A percentile compares a stretch with the other conserved stretches of the same genome.
phyloP scores from a whole-genome alignment of 2,888 invertebrate genomes.

The Arenicola marina region DNA sequence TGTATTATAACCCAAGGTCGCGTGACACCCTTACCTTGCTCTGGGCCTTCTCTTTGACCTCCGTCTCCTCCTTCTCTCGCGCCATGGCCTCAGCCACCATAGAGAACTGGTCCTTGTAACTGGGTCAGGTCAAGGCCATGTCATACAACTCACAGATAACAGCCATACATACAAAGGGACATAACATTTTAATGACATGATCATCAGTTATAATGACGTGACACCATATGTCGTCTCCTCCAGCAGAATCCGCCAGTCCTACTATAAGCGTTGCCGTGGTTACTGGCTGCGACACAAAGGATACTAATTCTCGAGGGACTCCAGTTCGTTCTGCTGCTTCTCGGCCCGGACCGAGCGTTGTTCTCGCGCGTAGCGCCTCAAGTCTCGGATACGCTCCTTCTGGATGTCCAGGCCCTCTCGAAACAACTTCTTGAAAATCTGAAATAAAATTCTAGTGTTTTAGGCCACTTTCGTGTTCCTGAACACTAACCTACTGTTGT shows the following conservation, averaged over 20 bases:
- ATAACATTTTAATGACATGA: no score
- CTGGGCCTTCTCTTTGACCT: slow-evolving; percentile 53
- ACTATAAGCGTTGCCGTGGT: no score
- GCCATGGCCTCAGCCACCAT: slow-evolving; percentile 54
- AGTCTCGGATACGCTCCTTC: slow-evolving; percentile 54
- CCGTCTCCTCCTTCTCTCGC: slow-evolving; percentile 47
- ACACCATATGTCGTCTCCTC: no score
- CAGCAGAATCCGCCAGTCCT: no score
- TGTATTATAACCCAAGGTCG: no score
- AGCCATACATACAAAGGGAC: no score
- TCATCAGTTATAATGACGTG: no score
- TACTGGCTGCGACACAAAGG: no score
- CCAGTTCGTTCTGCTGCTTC: slow-evolving; percentile 52
- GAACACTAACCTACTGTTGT: no score
- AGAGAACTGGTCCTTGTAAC: slow-evolving; percentile 58
- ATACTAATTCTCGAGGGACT: slow-evolving; percentile 61
- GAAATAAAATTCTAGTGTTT: slow-evolving; percentile 8
- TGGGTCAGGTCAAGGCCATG: slow-evolving; percentile 29
- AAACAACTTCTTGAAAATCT: slow-evolving; percentile 59
- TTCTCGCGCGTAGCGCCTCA: slow-evolving; percentile 55
- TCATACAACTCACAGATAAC: no score
- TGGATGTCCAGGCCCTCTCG: slow-evolving; percentile 57
- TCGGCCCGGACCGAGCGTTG: slow-evolving; percentile 46
- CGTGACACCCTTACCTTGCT: no score
- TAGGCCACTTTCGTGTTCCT: no score